These are phyloP conservation scores for Callipepla californica DNA, from an alignment of 2,113 vertebrate species.

Conservation along the genomic window DNA sequence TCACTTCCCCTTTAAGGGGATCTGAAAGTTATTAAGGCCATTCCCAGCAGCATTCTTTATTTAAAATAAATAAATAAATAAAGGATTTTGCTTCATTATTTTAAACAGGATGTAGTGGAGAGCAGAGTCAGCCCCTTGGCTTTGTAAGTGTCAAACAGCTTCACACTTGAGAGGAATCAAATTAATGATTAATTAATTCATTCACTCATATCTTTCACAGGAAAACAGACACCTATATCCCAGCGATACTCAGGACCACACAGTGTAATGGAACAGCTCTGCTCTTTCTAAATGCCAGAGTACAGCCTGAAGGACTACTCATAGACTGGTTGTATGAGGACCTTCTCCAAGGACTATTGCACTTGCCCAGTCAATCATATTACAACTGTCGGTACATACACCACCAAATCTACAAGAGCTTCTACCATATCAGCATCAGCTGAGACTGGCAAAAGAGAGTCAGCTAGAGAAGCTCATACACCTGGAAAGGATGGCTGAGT, in stretches of 20 bases:
- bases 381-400: background rate
- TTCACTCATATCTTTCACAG: background rate
- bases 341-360: background rate
- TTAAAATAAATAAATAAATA: background rate
- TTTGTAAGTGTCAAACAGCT: slow-evolving; percentile 34
- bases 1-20: background rate
- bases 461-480: background rate
- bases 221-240: background rate
- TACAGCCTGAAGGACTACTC: background rate
- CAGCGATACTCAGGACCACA: background rate
- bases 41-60: background rate
- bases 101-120: slow-evolving; percentile 33
- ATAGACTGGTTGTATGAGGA: background rate
- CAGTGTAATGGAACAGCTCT: slow-evolving; percentile 1
- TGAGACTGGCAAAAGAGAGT: background rate
- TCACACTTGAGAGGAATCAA: slow-evolving; percentile 29
- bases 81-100: background rate
- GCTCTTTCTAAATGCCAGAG: background rate
- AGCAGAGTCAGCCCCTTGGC: background rate
- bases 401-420: background rate
- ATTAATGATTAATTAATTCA: slow-evolving; percentile 58
- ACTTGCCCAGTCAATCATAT: fast-evolving
- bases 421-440: background rate
- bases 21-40: background rate
- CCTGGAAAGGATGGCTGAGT: background rate